Percentiles rank a stretch among this genome's conserved stretches.
Evolutionary conservation across 2,888 invertebrate genomes (phyloP).

Genomic region (Schrankia costaestrigalis): DNA sequence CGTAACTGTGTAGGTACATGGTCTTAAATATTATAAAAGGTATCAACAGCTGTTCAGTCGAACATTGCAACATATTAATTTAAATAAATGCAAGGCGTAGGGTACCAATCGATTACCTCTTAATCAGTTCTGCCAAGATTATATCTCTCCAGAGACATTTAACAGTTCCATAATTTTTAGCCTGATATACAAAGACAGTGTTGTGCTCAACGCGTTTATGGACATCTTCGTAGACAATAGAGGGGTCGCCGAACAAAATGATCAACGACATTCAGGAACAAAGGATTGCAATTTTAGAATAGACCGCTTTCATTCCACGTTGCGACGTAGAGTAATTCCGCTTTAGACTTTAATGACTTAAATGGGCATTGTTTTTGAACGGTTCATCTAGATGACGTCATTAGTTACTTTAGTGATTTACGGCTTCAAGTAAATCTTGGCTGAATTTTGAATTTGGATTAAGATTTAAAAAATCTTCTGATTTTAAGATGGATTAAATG

Average conservation of each 20-base stretch:
- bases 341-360: conserved; percentile 36
- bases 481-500: not conserved
- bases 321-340: conserved; percentile 30
- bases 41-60: too few relatives aligned
- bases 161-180: too few relatives aligned
- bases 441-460: conserved; percentile 3
- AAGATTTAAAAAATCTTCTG: not conserved
- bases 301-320: conserved; percentile 32
- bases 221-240: conserved; percentile 38
- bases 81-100: too few relatives aligned
- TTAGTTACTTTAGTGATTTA: conserved; percentile 24
- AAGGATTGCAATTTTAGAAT: conserved; percentile 47
- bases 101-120: too few relatives aligned
- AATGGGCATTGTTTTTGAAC: conserved; percentile 32
- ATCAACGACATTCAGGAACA: conserved; percentile 43
- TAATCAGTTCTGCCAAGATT: too few relatives aligned
- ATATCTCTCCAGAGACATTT: too few relatives aligned
- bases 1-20: too few relatives aligned
- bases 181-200: too few relatives aligned
- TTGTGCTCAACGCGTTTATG: conserved; percentile 33
- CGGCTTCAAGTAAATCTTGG: conserved; percentile 18
- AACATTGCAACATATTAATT: too few relatives aligned
- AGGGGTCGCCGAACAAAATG: conserved; percentile 38
- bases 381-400: conserved; percentile 25
- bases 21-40: too few relatives aligned